Conservation (phyloP, 2,888 invertebrate species). For the Metopia argyrocephala region DNA sequence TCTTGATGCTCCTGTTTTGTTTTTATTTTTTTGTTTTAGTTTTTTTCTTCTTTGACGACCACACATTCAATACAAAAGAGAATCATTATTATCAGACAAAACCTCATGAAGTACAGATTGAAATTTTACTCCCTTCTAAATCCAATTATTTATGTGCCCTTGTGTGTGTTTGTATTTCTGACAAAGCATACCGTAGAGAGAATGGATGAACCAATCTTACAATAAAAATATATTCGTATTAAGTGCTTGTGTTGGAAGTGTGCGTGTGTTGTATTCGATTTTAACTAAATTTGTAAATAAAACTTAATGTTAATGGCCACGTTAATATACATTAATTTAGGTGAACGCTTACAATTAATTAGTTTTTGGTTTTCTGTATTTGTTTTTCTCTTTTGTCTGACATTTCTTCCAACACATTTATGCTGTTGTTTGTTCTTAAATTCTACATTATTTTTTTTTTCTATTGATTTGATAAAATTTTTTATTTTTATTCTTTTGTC, state of each 20-base stretch:
- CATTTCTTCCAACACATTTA: background rate
- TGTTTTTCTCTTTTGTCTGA: background rate
- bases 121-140: background rate
- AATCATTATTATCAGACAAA: background rate
- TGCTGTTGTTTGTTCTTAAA: background rate
- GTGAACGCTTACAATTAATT: conserved; percentile 46
- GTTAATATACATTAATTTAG: conserved; percentile 45
- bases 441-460: background rate
- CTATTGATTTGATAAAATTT: background rate
- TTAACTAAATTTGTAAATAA: conserved; percentile 19
- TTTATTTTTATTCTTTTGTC: background rate
- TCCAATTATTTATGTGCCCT: background rate
- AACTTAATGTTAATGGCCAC: conserved; percentile 32
- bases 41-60: background rate
- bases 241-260: background rate
- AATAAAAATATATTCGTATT: too few species aligned
- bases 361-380: background rate
- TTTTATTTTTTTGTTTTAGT: background rate
- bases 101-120: background rate
- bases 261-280: background rate
- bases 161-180: too few species aligned
- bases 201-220: too few species aligned
- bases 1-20: conserved; percentile 10
- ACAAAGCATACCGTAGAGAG: background rate
- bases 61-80: background rate